Evolutionary conservation across 2,888 invertebrate genomes (phyloP).

Genomic region (Patella pellucida): DNA sequence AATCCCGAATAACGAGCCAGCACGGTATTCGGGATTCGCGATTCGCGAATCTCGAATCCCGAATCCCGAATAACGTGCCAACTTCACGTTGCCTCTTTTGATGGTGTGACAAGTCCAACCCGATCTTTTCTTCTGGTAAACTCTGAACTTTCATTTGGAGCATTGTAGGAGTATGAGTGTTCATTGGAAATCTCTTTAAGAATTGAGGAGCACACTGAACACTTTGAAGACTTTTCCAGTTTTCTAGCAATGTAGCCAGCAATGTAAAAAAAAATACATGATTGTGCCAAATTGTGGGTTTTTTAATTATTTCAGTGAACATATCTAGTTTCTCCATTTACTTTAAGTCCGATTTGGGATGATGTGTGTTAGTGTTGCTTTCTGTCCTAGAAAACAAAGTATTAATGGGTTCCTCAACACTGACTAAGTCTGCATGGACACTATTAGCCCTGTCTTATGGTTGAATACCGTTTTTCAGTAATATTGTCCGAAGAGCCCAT

Average conservation of each 20-base stretch:
- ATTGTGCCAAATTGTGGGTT: conserved; percentile 16
- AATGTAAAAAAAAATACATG: conserved; percentile 13
- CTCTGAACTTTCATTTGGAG: neutral
- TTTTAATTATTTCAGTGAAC: neutral
- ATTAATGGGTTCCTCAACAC: no score
- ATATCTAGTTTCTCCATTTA: neutral
- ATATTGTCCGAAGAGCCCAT: conserved; percentile 15
- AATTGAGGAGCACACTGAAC: neutral
- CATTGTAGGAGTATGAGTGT: neutral
- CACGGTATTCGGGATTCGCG: no score
- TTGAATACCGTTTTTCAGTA: conserved; percentile 18
- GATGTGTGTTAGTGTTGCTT: no score
- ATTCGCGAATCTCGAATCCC: no score
- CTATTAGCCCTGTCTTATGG: conserved; percentile 4
- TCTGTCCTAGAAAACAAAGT: no score
- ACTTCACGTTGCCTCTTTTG: no score
- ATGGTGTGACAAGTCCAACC: neutral
- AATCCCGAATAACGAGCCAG: no score
- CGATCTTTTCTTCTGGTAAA: neutral
- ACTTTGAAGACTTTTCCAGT: neutral
- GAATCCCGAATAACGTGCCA: no score
- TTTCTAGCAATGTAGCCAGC: conserved; percentile 15
- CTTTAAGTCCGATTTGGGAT: no score
- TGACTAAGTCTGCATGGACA: no score
- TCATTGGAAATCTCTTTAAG: neutral